Conservation (phyloP, 2,113 vertebrate genomes). For the human region DNA sequence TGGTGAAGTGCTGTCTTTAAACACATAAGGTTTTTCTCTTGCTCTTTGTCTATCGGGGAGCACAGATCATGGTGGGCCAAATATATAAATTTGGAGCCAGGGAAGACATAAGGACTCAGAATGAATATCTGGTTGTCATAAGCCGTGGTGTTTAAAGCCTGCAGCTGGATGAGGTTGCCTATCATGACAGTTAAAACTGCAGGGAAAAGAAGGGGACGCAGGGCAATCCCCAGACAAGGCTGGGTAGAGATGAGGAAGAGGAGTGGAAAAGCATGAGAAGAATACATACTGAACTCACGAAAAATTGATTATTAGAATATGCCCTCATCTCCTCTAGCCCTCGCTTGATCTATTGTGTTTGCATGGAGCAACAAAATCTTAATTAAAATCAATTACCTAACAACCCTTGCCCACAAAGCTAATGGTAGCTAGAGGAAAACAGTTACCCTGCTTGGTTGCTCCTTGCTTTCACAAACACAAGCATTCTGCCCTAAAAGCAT, state of each 20-base stretch:
- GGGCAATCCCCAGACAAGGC: neutral
- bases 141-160: neutral
- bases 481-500: neutral
- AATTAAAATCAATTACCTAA: neutral
- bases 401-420: neutral
- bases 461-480: neutral
- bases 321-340: neutral
- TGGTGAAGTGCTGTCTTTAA: neutral
- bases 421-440: neutral
- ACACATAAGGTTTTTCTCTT: neutral
- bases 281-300: neutral
- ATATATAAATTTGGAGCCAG: neutral
- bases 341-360: neutral
- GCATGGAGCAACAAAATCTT: neutral
- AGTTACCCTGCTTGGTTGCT: neutral
- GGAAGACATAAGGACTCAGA: neutral
- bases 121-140: neutral
- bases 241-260: neutral
- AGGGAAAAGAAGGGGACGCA: neutral
- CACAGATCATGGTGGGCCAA: neutral
- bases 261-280: neutral
- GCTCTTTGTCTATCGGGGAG: neutral
- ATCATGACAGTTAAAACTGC: neutral
- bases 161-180: neutral
- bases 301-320: neutral